Evolutionary conservation across 2,797 vertebrate species (phyloP).

Genomic region (Rhincodon typus): DNA sequence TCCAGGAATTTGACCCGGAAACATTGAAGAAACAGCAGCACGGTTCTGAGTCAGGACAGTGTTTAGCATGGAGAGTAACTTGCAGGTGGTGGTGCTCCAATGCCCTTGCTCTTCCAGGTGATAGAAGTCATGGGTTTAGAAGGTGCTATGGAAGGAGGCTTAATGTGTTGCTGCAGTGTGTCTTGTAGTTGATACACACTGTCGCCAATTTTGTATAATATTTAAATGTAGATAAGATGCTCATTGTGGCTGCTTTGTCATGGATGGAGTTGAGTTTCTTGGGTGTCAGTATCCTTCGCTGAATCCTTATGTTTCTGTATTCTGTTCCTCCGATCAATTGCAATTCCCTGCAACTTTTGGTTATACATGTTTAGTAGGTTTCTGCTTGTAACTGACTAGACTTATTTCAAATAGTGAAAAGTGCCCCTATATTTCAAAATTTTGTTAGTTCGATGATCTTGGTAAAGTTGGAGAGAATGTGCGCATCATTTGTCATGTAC

Average conservation of each 20-base stretch:
- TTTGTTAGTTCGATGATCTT: background rate
- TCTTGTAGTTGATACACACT: background rate
- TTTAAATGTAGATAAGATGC: background rate
- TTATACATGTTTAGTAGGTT: background rate
- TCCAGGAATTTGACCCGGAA: background rate
- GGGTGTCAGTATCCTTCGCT: background rate
- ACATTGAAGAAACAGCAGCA: background rate
- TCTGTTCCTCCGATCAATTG: background rate
- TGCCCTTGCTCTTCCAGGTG: background rate
- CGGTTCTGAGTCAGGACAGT: background rate
- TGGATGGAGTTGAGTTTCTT: background rate
- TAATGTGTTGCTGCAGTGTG: background rate
- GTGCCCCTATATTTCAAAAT: background rate
- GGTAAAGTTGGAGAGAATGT: background rate
- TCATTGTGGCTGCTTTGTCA: too few relatives aligned
- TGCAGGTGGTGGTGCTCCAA: background rate
- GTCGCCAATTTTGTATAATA: too few relatives aligned
- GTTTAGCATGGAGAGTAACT: background rate
- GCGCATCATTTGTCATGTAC: background rate
- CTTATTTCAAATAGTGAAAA: background rate
- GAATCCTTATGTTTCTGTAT: background rate
- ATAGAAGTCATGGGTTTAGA: background rate
- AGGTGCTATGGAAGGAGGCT: background rate
- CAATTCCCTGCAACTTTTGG: background rate
- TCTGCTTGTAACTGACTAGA: background rate